Percentiles rank a stretch among this genome's conserved stretches.
Evolutionary conservation across 1,140 invertebrate species (phyloP).

Genomic region (Drosophila varians): DNA sequence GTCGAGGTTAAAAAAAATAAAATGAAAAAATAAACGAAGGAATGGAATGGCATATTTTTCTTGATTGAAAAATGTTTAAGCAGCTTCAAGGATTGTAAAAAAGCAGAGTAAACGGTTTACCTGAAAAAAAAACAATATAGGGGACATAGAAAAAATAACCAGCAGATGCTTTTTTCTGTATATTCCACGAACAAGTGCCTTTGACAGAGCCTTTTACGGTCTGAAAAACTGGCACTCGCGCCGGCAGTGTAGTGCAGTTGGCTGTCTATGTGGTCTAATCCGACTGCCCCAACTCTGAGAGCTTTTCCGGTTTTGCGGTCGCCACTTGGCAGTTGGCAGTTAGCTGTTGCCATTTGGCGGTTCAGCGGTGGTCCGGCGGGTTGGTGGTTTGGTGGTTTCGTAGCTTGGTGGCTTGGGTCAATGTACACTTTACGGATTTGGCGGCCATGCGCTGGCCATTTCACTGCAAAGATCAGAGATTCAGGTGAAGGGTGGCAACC

Average conservation of each 20-base stretch:
- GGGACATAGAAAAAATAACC: background rate
- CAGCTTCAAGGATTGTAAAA: background rate
- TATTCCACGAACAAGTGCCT: constrained; percentile 24
- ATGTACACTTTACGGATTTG: constrained; percentile 79
- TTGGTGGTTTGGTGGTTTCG: constrained; percentile 26
- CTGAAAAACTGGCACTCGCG: constrained; percentile 43
- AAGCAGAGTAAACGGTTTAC: background rate
- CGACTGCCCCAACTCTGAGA: constrained; percentile 17
- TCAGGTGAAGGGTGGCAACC: constrained; percentile 1
- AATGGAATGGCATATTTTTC: background rate
- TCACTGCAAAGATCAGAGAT: constrained; percentile 41
- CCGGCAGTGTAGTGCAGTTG: constrained; percentile 6
- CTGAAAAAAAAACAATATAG: background rate
- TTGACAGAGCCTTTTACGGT: constrained; percentile 62
- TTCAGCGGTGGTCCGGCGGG: constrained; percentile 1
- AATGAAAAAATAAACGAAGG: background rate
- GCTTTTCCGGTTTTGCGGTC: constrained; percentile 59
- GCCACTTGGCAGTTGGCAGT: constrained; percentile 4
- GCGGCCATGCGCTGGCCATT: constrained; percentile 53
- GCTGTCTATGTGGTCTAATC: constrained; percentile 26
- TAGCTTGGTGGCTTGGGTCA: constrained; percentile 53
- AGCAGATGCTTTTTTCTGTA: background rate
- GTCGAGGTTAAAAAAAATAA: too few relatives aligned
- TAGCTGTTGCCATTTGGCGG: constrained; percentile 6
- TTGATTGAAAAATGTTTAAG: background rate